Evolutionary conservation across 2,113 vertebrate genomes (phyloP), one percentile per base, ranked within the genome.

Genomic region (Psammodynastes pulverulentus): DNA sequence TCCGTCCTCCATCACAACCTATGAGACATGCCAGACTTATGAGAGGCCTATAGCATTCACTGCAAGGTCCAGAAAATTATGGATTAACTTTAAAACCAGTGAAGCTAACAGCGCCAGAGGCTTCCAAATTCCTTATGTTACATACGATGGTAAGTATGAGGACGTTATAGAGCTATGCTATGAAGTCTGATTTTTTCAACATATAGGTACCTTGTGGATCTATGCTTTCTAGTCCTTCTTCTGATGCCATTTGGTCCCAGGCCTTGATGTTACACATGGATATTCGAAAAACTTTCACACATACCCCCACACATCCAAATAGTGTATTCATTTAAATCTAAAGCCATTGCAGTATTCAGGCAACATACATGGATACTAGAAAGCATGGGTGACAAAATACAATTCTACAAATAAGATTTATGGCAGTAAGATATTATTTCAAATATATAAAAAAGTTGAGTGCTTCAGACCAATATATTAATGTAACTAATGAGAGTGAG

Each of bases 71-170:
- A 97, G 99, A 5, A 98, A 99, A 12, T 98, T 99, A 90, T 99
- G 99, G 99, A 98, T 99, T 95, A 99, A 99, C 96, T 99, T 99
- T 96, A 99, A 99, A 97, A 99, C 99, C 88, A 99, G 99, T 0
- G 99, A 99, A 93, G 98, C 98, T 93, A 99, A 99, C 98, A 99
- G 99, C 0, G 99, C 98, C 89, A 97, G 98, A 1, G 99, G 99
- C 94, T 99, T 99, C 96, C 99, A 99, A 98, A 99, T 99, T 95
- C 99, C 99, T 86, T 99, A 99, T 0, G 99, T 99, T 88, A 99
- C 99, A 46, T 99, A 99, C 0, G 99, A 99, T 0, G 99, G 99
- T 99, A 97, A 98, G 97, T 29, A 84, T 2, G 2, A 89, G 0
- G 92, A 85, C 48, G 0, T 0, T 0, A 79, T 21, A 0, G 34